Conservation (phyloP, 2,888 invertebrate genomes). For the Mimumesa dahlbomi region DNA sequence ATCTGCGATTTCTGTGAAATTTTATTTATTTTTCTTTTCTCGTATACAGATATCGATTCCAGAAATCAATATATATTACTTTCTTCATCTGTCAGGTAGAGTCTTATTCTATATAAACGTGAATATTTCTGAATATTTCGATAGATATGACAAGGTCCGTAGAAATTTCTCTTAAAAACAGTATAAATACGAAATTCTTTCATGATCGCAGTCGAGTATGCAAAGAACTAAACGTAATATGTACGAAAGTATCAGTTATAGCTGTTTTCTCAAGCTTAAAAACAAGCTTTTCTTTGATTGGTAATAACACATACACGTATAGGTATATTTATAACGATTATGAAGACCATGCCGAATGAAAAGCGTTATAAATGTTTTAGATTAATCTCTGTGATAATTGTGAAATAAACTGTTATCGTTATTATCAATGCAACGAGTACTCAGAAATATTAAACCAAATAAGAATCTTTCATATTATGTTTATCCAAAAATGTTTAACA, state of each 20-base stretch:
- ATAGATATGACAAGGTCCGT: slow-evolving; percentile 38
- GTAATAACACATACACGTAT: background rate
- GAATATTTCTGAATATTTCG: slow-evolving; percentile 29
- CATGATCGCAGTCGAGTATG: slow-evolving; percentile 30
- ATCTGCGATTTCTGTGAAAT: slow-evolving; percentile 2
- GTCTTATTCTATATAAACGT: slow-evolving; percentile 35
- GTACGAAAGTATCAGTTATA: slow-evolving; percentile 27
- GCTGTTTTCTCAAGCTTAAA: background rate
- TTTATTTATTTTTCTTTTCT: slow-evolving; percentile 43
- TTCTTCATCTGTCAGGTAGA: slow-evolving; percentile 29
- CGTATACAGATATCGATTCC: slow-evolving; percentile 31
- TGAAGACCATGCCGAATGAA: slow-evolving; percentile 17
- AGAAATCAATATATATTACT: slow-evolving; percentile 52
- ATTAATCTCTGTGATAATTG: slow-evolving; percentile 8
- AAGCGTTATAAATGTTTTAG: slow-evolving; percentile 29
- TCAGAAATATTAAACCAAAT: slow-evolving; percentile 10
- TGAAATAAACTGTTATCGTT: slow-evolving; percentile 8
- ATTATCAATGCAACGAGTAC: slow-evolving; percentile 20
- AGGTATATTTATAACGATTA: slow-evolving; percentile 28
- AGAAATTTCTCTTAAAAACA: slow-evolving; percentile 43
- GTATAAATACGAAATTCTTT: slow-evolving; percentile 20
- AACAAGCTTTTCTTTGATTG: too few relatives aligned
- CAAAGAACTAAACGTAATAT: slow-evolving; percentile 26
- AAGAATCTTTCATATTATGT: background rate
- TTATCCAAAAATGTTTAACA: too few relatives aligned